Evolutionary conservation across 2,888 invertebrate species (phyloP).

Genomic region (Hyposoter didymator): DNA sequence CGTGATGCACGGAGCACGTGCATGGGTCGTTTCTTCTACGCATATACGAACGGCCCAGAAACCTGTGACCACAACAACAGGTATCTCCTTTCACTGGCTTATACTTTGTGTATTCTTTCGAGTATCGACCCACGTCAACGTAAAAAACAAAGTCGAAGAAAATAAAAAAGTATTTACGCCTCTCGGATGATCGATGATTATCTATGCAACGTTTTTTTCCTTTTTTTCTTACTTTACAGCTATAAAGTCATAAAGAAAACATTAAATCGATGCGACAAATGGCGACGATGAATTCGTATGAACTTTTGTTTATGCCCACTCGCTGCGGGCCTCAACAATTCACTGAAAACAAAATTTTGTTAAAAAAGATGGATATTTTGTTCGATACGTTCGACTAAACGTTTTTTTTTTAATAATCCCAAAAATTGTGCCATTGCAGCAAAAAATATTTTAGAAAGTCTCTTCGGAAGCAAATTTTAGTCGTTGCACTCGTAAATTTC

Average conservation of each 20-base stretch:
- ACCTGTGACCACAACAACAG: conserved; percentile 43
- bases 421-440: too few relatives aligned
- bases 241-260: conserved; percentile 8
- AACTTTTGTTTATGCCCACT: not conserved
- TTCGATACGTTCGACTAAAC: too few relatives aligned
- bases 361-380: too few relatives aligned
- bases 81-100: conserved; percentile 61
- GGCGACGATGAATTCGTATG: not conserved
- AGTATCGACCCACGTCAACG: conserved; percentile 24
- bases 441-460: too few relatives aligned
- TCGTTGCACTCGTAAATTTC: too few relatives aligned
- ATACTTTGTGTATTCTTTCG: conserved; percentile 29
- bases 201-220: not conserved
- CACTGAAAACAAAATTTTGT: too few relatives aligned
- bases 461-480: too few relatives aligned
- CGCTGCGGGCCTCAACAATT: not conserved
- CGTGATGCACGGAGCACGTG: conserved; percentile 4
- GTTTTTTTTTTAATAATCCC: too few relatives aligned
- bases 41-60: conserved; percentile 21
- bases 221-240: too few relatives aligned
- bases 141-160: conserved; percentile 15
- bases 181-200: conserved; percentile 16
- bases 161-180: conserved; percentile 11
- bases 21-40: not conserved
- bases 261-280: not conserved